Evolutionary conservation across 2,797 vertebrate species (phyloP), one percentile per base, ranked within the genome.

Genomic region (Dromococcyx pavoninus): DNA sequence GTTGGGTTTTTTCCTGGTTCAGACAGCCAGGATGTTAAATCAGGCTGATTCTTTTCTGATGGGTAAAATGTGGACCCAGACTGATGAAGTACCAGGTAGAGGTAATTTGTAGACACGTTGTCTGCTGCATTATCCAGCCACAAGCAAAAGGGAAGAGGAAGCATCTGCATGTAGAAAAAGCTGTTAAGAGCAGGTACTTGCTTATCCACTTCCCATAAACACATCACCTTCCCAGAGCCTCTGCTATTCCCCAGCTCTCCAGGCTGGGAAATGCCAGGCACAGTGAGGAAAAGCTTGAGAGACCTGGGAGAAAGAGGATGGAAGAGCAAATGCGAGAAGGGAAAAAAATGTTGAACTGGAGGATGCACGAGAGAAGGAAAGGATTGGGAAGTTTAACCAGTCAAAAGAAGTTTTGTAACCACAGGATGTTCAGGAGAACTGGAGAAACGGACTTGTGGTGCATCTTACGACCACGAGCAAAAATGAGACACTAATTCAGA

Each of bases 241-340:
- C 10, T 41, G 39, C 72, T 88, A 11, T 57, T 89, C 58, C 39
- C 60, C 35, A 76, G 66, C 44, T 76, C 76, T 70, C 62, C 84
- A 79, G 74, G 22, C 74, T 92, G 75, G 41, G 50, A 91, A 85
- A 57, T 62, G 33, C 71, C 33, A 37, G 54, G 44, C 57, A 89
- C 23, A 85, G 35, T 13, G 27, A 84, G 51, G 37, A 69, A 62
- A 64, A 84, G 11, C 70, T 89, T 64, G 51, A 85, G 27, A 44
- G 44, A 64, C 11, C 33, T 80, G 24, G 32, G 61, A 19, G 62
- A 92, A 83, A 91, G 62, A 72, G 50, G 54, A 61, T 83, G 77
- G 48, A 77, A 93, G 69, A 86, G 62, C 88, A 92, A 91, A 91
- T 92, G 70, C 24, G 84, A 67, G 76, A 54, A 83, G 25, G 23